A percentile compares a stretch with the other conserved stretches of the same genome.
phyloP scores from a whole-genome alignment of 2,797 vertebrate species.

The Mionectes olivaceus region DNA sequence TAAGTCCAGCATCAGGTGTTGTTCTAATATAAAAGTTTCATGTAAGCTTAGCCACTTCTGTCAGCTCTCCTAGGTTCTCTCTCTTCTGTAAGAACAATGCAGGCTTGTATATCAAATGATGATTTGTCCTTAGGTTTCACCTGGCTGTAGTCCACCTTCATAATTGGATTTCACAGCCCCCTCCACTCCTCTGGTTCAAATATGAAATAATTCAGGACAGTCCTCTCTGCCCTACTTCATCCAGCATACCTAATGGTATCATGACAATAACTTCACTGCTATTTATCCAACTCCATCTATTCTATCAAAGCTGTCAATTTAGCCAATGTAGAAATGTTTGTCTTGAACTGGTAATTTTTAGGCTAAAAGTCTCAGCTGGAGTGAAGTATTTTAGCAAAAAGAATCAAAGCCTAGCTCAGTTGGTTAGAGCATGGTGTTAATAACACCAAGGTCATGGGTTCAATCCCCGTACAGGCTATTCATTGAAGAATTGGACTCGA shows the following conservation, averaged over 20 bases:
- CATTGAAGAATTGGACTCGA: background rate
- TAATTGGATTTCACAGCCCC: background rate
- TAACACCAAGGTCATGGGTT: background rate
- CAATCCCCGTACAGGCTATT: background rate
- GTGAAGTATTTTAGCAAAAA: background rate
- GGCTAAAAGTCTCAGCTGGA: background rate
- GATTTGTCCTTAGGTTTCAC: background rate
- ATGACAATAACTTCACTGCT: background rate
- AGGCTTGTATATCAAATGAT: too few relatives aligned
- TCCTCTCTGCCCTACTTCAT: background rate
- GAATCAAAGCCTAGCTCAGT: background rate
- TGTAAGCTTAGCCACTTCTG: background rate
- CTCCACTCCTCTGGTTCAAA: accelerated
- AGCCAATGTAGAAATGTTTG: background rate
- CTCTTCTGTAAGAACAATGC: background rate
- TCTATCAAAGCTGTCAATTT: background rate
- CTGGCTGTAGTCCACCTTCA: background rate
- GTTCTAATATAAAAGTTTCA: background rate
- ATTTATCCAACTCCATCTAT: background rate
- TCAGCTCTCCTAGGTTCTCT: background rate
- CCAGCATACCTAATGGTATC: background rate
- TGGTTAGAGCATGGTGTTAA: background rate
- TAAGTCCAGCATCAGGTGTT: background rate
- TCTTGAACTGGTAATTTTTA: background rate
- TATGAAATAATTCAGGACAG: background rate